phyloP scores from a whole-genome alignment of 2,797 vertebrate species.

The Taenioides sp. region DNA sequence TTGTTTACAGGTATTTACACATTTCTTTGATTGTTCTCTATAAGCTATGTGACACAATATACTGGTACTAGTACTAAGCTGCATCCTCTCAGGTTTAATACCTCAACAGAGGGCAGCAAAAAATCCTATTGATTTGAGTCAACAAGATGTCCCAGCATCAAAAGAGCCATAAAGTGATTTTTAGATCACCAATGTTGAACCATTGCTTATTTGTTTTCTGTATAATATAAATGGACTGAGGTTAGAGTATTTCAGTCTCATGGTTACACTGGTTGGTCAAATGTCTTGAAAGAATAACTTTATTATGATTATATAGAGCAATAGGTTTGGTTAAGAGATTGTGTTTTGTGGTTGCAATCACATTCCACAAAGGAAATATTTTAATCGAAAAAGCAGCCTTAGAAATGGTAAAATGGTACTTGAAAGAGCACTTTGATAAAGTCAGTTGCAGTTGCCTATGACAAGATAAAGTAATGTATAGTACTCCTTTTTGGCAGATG shows the following conservation, averaged over 20 bases:
- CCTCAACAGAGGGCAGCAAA: neutral
- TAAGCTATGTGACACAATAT: neutral
- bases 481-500: neutral
- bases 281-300: neutral
- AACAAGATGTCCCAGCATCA: neutral
- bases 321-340: constrained; percentile 14
- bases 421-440: constrained; percentile 2
- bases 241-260: neutral
- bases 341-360: constrained; percentile 25
- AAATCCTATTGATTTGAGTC: constrained; percentile 1
- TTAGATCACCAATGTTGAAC: neutral
- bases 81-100: constrained; percentile 7
- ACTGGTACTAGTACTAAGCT: neutral
- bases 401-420: neutral
- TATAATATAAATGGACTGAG: constrained; percentile 1
- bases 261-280: neutral
- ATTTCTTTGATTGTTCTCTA: neutral
- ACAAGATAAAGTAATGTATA: neutral
- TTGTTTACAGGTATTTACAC: neutral
- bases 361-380: neutral
- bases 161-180: neutral
- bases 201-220: neutral
- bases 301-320: constrained; percentile 15
- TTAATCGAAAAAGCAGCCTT: neutral
- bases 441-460: neutral